These are phyloP conservation scores for Aspidoscelis tigris DNA, from an alignment of 2,113 vertebrate genomes.

Conservation along the genomic window DNA sequence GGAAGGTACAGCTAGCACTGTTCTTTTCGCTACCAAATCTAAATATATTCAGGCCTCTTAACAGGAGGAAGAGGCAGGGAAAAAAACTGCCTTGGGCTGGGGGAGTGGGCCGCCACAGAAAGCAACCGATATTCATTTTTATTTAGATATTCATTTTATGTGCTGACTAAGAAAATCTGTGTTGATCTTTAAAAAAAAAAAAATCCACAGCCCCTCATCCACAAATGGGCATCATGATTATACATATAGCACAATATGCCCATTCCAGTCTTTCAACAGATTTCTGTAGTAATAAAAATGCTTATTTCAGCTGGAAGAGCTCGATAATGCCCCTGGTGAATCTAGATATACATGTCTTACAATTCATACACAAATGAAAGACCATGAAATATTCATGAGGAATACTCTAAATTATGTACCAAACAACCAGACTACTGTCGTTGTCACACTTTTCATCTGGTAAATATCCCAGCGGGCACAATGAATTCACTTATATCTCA, in stretches of 20 bases:
- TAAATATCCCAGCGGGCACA: conserved; percentile 69
- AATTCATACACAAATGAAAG: conserved; percentile 72
- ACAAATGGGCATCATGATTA: conserved; percentile 33
- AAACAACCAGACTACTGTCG: conserved; percentile 64
- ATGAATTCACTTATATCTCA: conserved; percentile 60
- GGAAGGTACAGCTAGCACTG: too few species aligned
- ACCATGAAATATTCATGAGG: conserved; percentile 74
- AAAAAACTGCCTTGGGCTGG: too few species aligned
- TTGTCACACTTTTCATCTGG: conserved; percentile 67
- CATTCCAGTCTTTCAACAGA: conserved; percentile 38
- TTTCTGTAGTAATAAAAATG: conserved; percentile 71
- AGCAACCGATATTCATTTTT: not conserved
- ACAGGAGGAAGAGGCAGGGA: too few species aligned
- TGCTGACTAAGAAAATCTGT: conserved; percentile 7
- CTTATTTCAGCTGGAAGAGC: conserved; percentile 63
- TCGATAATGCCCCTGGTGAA: conserved; percentile 66
- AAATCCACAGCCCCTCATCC: not conserved
- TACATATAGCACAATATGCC: conserved; percentile 41
- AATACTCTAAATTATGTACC: conserved; percentile 71
- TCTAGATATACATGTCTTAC: conserved; percentile 69
- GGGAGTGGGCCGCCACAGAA: too few species aligned
- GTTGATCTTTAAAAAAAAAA: not conserved
- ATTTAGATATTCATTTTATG: not conserved
- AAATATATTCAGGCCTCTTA: too few species aligned
- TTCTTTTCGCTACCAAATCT: too few species aligned